Percentiles rank a stretch among this genome's conserved stretches.
These are phyloP conservation scores for Tubulanus polymorphus DNA, from an alignment of 2,888 invertebrate genomes.

Conservation along the genomic window DNA sequence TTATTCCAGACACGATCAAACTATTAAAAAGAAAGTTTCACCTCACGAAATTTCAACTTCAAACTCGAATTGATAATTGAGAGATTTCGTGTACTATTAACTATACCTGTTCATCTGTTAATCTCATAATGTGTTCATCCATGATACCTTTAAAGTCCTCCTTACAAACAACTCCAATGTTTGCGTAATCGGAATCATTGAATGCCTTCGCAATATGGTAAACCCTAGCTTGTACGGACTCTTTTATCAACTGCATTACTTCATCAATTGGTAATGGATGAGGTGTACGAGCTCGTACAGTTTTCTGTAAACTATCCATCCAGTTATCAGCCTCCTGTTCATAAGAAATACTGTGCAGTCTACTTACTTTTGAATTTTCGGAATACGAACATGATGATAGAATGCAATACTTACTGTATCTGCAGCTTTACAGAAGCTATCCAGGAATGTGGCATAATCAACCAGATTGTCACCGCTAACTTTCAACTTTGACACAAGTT, in stretches of 20 bases:
- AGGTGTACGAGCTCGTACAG: slow-evolving; percentile 21
- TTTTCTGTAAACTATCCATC: slow-evolving; percentile 29
- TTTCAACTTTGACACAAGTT: slow-evolving; percentile 27
- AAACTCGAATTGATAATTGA: too few relatives aligned
- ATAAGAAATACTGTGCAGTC: background rate
- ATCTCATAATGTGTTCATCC: slow-evolving; percentile 30
- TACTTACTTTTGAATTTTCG: background rate
- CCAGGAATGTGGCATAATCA: slow-evolving; percentile 37
- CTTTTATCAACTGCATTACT: slow-evolving; percentile 34
- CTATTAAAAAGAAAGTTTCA: slow-evolving; percentile 22
- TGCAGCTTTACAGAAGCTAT: too few relatives aligned
- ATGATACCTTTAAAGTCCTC: slow-evolving; percentile 28
- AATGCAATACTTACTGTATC: too few relatives aligned
- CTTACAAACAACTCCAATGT: slow-evolving; percentile 39
- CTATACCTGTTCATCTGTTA: slow-evolving; percentile 43
- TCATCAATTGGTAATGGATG: slow-evolving; percentile 30
- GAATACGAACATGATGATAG: too few relatives aligned
- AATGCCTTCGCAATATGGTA: slow-evolving; percentile 34
- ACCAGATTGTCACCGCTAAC: slow-evolving; percentile 28
- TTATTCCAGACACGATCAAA: slow-evolving; percentile 40
- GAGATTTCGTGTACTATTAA: background rate
- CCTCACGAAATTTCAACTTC: background rate
- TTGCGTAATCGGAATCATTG: slow-evolving; percentile 42
- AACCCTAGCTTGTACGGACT: slow-evolving; percentile 34
- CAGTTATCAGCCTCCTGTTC: slow-evolving; percentile 33